Conservation (phyloP, 2,113 vertebrate genomes). For the Coryphaenoides rupestris region DNA sequence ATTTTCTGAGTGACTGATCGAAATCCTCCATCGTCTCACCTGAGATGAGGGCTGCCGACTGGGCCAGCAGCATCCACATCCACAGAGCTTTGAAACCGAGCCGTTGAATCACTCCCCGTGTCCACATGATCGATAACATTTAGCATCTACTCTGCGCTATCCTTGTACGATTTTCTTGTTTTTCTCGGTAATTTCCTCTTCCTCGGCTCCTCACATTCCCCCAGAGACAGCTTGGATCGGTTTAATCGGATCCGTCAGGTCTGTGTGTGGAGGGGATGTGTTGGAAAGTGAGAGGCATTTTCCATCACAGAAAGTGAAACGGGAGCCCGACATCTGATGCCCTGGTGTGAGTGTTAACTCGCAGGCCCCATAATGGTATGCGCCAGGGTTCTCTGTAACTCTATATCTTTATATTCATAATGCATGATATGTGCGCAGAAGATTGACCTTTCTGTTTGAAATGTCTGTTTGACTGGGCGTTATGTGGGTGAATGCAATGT, state of each 20-base stretch:
- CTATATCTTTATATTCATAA: conserved; percentile 55
- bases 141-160: conserved; percentile 13
- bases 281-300: conserved; percentile 57
- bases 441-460: no score
- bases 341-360: background rate
- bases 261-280: conserved; percentile 32
- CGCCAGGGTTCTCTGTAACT: conserved; percentile 47
- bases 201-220: no score
- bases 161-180: conserved; percentile 2
- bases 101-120: conserved; percentile 25
- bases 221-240: no score
- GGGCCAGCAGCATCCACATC: conserved; percentile 37
- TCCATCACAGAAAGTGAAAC: conserved; percentile 68
- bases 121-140: conserved; percentile 33
- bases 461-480: no score
- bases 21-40: conserved; percentile 53
- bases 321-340: conserved; percentile 62
- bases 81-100: conserved; percentile 32
- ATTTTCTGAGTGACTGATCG: background rate
- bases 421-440: conserved; percentile 43
- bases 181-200: no score
- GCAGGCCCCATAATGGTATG: conserved; percentile 32
- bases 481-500: background rate
- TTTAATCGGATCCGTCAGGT: background rate
- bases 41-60: conserved; percentile 34